Conservation (phyloP, 2,113 vertebrate species). For the Pelodiscus sinensis region DNA sequence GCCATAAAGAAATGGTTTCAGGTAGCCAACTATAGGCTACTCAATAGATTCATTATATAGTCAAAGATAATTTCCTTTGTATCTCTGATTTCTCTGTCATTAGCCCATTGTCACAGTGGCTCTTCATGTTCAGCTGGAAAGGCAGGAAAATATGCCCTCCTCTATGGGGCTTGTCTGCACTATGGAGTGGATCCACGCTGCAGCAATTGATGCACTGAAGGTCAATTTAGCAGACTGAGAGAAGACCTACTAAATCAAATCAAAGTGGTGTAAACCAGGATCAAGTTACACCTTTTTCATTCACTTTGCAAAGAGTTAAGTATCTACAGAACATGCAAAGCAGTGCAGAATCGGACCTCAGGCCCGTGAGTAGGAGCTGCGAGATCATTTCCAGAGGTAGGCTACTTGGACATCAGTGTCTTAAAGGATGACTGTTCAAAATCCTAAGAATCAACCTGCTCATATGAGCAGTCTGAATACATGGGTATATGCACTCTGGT, state of each 20-base stretch:
- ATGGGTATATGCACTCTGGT: not conserved
- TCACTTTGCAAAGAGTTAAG: not conserved
- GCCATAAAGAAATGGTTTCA: not conserved
- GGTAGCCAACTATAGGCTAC: not conserved
- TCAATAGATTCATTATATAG: not conserved
- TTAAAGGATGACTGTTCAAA: not conserved
- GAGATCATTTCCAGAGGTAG: not conserved
- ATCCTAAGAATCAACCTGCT: not conserved
- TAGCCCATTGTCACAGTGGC: not conserved
- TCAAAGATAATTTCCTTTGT: not conserved
- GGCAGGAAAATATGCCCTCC: accelerated
- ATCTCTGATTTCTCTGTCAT: not conserved
- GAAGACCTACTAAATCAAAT: too few species aligned
- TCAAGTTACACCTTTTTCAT: not conserved
- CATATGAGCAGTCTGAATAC: not conserved
- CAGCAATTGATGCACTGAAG: too few species aligned
- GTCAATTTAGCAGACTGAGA: too few species aligned
- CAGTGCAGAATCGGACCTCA: not conserved
- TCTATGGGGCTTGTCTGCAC: not conserved
- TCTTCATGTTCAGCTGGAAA: not conserved
- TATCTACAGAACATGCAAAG: not conserved
- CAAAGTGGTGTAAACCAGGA: not conserved
- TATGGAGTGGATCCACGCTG: too few species aligned
- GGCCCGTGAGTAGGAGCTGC: not conserved
- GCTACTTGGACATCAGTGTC: not conserved